A percentile compares a stretch with the other conserved stretches of the same genome.
These are phyloP conservation scores for Ochropleura leucogaster DNA, from an alignment of 2,888 invertebrate genomes.

Conservation along the genomic window DNA sequence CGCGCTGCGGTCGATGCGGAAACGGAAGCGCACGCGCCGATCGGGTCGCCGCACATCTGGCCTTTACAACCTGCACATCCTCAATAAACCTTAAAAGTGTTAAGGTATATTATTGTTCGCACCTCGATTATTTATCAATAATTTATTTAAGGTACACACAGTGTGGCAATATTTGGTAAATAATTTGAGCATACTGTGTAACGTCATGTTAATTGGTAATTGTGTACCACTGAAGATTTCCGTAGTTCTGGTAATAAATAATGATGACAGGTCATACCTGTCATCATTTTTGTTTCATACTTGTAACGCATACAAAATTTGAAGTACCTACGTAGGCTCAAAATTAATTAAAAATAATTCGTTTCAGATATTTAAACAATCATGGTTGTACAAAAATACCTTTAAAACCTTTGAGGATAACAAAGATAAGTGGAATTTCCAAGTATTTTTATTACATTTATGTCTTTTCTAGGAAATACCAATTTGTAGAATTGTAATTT, in stretches of 20 bases:
- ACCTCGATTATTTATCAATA: slow-evolving; percentile 46
- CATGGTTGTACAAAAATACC: background rate
- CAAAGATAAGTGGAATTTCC: background rate
- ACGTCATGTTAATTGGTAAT: slow-evolving; percentile 65
- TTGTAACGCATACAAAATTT: slow-evolving; percentile 16
- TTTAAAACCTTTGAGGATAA: background rate
- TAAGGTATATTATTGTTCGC: slow-evolving; percentile 65
- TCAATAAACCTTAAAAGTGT: slow-evolving; percentile 87
- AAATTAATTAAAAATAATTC: slow-evolving; percentile 7
- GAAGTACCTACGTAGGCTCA: background rate
- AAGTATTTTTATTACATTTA: background rate
- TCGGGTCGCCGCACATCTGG: slow-evolving; percentile 79
- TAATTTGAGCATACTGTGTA: slow-evolving; percentile 47
- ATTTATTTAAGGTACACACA: slow-evolving; percentile 23
- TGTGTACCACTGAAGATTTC: slow-evolving; percentile 58
- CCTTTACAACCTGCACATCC: slow-evolving; percentile 82
- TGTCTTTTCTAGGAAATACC: too few species aligned
- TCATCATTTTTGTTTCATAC: slow-evolving; percentile 50
- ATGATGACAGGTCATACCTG: slow-evolving; percentile 21
- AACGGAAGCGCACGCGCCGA: slow-evolving; percentile 84
- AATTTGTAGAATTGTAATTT: background rate
- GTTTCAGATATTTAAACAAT: slow-evolving; percentile 4
- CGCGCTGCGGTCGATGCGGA: slow-evolving; percentile 69
- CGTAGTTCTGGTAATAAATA: slow-evolving; percentile 49
- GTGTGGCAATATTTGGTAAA: slow-evolving; percentile 28